Evolutionary conservation across 1,140 invertebrate species (phyloP), one percentile per base, ranked within the genome.

Genomic region (Anastatus disparis): DNA sequence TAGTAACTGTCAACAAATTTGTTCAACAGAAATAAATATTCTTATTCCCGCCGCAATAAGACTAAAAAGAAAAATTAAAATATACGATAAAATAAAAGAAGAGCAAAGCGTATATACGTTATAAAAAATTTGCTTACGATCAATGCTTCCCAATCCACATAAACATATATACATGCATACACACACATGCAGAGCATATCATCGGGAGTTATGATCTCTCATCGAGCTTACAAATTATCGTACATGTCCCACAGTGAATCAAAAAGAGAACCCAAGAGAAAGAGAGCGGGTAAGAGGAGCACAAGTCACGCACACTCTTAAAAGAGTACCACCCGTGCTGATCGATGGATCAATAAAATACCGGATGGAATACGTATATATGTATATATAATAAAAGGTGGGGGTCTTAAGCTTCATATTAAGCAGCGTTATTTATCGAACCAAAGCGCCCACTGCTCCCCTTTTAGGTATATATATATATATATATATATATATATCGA

Each of bases 401-500:
- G 29, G 55, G 13, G 15, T 7, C 69, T 67, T 62, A 73, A 70
- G 73, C 78, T 61, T 78, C 74, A 78, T 82, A 81, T 82, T 82
- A 83, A 83, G 74, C 75, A 81, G 79, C 65, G 75, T 83, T 83
- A 82, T 82, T 81, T 83, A 82, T 82, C 71, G 79, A 66, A 77
- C 31, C 10, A 20, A 15, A 20, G 53, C 65, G 40, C 12, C 12
- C 53, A 71, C 75, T 79, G 78, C 69, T 77, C 79, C n/a, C n/a
- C n/a, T n/a, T 3, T n/a, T n/a, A n/a, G 13, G 53, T 29, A 15
- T 10, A 10, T 3, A 20, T 8, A 9, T 55, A 55, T 35, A 35
- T 55, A 29, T 55, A 55, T 55, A 55, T n/a, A n/a, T n/a, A n/a
- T n/a, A n/a, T n/a, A n/a, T n/a, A n/a, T n/a, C n/a, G n/a, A n/a